Evolutionary conservation across 2,888 invertebrate species (phyloP).

Genomic region (Noctua janthe): DNA sequence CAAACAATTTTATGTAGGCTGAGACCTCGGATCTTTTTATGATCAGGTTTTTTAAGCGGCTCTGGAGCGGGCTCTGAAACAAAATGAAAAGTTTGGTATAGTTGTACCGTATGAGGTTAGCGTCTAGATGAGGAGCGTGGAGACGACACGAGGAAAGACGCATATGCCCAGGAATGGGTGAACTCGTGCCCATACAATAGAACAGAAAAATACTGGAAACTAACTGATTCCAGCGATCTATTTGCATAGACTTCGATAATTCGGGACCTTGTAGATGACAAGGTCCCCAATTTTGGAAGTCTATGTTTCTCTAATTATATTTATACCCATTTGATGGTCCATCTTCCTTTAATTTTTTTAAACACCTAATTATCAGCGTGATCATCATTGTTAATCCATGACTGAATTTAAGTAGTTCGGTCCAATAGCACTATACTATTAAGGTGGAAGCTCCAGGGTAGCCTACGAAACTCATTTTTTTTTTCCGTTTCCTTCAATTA

Average conservation of each 20-base stretch:
- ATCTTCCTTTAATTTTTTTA: not conserved
- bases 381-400: too few relatives aligned
- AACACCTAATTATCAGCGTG: too few relatives aligned
- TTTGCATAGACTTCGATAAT: too few relatives aligned
- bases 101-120: not conserved
- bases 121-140: not conserved
- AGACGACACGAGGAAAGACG: not conserved
- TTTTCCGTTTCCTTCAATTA: too few relatives aligned
- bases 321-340: not conserved
- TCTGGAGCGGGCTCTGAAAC: constrained; percentile 77
- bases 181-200: not conserved
- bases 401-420: too few relatives aligned
- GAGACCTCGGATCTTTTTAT: constrained; percentile 78
- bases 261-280: too few relatives aligned
- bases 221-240: not conserved
- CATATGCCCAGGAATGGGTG: not conserved
- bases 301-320: too few relatives aligned
- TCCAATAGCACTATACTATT: not conserved
- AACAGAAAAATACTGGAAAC: not conserved
- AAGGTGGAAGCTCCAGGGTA: too few relatives aligned
- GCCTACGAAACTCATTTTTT: too few relatives aligned
- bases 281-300: too few relatives aligned
- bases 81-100: not conserved
- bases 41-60: constrained; percentile 75
- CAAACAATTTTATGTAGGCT: constrained; percentile 84